Base-by-base conservation (phyloP, 2,797 vertebrate species). In the Smutsia gigantea region DNA sequence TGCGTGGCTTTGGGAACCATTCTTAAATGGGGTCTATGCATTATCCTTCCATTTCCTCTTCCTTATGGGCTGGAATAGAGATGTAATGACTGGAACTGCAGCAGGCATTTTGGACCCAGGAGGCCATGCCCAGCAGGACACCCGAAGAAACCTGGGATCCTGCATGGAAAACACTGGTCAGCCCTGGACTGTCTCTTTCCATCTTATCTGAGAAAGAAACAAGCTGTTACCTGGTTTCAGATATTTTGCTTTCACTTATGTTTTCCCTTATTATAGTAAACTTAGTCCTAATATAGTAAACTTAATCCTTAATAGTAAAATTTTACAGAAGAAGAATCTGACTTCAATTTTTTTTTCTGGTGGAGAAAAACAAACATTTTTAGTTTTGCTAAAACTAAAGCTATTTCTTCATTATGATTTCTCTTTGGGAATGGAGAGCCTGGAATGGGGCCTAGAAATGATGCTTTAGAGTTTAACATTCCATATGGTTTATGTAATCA, bases 361-460 rank as follows among this genome's bases (percentile, higher is more conserved):
- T 39, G 21, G 53, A 6, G 29, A 64, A 71, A 86, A 79, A 66
- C 63, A 74, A 92, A 84, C 88, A 37, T 87, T 77, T 77, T 53
- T 34, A 34, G 74, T 53, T 53, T 90, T 83, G 34, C 55, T 85
- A 66, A 85, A 90, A 79, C 42, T 68, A 66, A 72, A 92, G 39
- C 37, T 85, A 71, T 90, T 92, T 87, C 42, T 82, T 88, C 51
- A 13, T 87, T 69, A 81, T 78, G 72, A 55, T 90, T 92, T 97
- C 87, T 96, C 75, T 71, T 90, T 85, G 68, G 51, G 87, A 96
- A 49, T 57, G 25, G 27, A 17, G 74, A 92, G 66, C n/a, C 66
- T 93, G 93, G 91, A 92, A 49, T 1, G 11, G 37, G 55, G 75
- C 93, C 93, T 93, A 68, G 88, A 93, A 92, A 92, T 61, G 57